Evolutionary conservation across 1,140 invertebrate genomes (phyloP), one percentile per base, ranked within the genome.

Genomic region (Drosophila parvula): DNA sequence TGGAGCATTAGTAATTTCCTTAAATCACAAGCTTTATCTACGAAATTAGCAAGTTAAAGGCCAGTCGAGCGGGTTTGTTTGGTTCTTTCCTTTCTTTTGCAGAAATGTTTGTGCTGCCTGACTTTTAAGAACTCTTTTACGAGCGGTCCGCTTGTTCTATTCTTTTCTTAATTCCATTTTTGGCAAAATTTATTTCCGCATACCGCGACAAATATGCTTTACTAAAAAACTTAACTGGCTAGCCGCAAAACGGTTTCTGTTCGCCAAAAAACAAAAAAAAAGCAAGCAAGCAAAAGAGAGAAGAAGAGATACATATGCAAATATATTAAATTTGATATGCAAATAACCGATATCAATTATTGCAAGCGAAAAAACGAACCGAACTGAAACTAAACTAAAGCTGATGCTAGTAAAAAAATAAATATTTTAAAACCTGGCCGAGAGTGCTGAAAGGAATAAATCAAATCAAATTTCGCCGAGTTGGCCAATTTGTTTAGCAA

Each of bases 331-430:
- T 88, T 83, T 80, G 36, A 65, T 70, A 83, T 88, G 83, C 83
- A 88, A 80, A 89, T 83, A 83, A 64, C 65, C 76, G 76, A 74
- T 80, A 78, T 75, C 84, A 89, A 88, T 88, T 88, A 88, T 86
- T 83, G 63, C 55, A 53, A 68, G 45, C 47, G 53, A 18, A 65
- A 55, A 50, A 60, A 51, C 18, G 28, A 78, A 56, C 9, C 32
- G 14, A 74, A 78, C 62, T 62, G 32, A 63, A 74, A 68, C 45
- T 63, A 62, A 70, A 79, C 51, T 62, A 75, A 68, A 74, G 58
- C 75, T 86, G 43, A 43, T 55, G 28, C 30, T 16, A 36, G 41
- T 58, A 57, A 65, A 77, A 84, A 71, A 34, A 60, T 44, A 36
- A 40, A 65, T 53, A 60, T 59, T 82, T 86, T 74, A 69, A 82